These are phyloP conservation scores for Dinoponera quadriceps DNA, from an alignment of 1,140 invertebrate genomes.

Conservation along the genomic window DNA sequence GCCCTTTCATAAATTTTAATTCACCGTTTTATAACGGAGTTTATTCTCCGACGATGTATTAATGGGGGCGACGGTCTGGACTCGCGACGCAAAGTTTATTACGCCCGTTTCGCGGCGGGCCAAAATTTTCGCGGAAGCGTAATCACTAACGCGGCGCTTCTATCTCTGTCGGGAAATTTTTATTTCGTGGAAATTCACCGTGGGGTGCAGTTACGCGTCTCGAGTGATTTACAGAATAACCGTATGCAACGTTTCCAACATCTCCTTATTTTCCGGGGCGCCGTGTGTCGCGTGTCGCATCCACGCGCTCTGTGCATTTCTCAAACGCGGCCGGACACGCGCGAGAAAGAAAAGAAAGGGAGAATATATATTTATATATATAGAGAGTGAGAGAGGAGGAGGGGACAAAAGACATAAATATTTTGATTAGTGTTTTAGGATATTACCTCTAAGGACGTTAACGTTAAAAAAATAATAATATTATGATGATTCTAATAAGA, in stretches of 20 bases:
- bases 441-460: too few relatives aligned
- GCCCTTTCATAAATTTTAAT: neutral
- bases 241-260: constrained; percentile 20
- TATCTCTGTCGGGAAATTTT: constrained; percentile 1
- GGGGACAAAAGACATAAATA: neutral
- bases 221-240: constrained; percentile 34
- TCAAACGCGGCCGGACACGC: too few relatives aligned
- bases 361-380: neutral
- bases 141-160: neutral
- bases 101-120: neutral
- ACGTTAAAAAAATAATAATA: too few relatives aligned
- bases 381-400: constrained; percentile 8
- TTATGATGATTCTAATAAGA: too few relatives aligned
- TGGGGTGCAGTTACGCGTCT: neutral
- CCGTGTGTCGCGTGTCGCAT: neutral
- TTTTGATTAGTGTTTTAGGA: too few relatives aligned
- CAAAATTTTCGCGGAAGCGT: neutral
- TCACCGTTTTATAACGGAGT: neutral
- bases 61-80: neutral
- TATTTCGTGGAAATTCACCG: neutral
- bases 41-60: neutral
- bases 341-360: too few relatives aligned
- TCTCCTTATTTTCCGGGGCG: constrained; percentile 4
- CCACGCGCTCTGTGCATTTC: neutral
- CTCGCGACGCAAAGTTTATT: neutral